phyloP scores from a whole-genome alignment of 1,140 invertebrate species.

The Luehdorfia chinensis region DNA sequence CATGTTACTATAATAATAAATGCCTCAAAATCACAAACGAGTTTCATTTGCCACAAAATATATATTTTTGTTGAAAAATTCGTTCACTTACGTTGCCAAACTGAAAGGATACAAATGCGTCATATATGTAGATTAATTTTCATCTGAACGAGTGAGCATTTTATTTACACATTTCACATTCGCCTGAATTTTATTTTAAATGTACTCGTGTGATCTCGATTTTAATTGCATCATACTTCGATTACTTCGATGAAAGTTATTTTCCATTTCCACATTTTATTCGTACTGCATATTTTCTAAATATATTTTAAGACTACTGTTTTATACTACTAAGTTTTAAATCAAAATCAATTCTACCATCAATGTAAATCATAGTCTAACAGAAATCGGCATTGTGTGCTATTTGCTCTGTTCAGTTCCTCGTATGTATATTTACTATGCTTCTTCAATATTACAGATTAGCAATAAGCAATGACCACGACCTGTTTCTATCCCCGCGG shows the following conservation, averaged over 20 bases:
- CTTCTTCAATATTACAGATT: no score
- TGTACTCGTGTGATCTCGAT: neutral
- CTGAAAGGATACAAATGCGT: neutral
- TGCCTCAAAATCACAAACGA: neutral
- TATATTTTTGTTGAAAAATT: neutral
- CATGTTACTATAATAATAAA: slow-evolving; percentile 4
- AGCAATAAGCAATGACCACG: no score
- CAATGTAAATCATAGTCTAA: no score
- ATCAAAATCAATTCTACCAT: no score
- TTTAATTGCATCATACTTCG: slow-evolving; percentile 6
- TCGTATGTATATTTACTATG: no score
- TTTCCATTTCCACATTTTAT: neutral
- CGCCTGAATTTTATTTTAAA: neutral
- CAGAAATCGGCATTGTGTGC: no score
- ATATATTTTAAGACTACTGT: no score
- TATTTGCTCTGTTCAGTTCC: no score
- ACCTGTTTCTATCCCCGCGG: no score
- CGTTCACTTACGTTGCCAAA: slow-evolving; percentile 5
- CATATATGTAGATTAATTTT: slow-evolving; percentile 1
- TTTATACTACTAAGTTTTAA: no score
- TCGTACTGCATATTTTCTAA: neutral
- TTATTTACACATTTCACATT: slow-evolving; percentile 1
- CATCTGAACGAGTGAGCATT: neutral
- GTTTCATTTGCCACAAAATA: neutral
- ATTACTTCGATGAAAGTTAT: neutral